Percentiles rank a stretch among this genome's conserved stretches.
Evolutionary conservation across 2,888 invertebrate genomes (phyloP).

Genomic region (Carcina quercana): DNA sequence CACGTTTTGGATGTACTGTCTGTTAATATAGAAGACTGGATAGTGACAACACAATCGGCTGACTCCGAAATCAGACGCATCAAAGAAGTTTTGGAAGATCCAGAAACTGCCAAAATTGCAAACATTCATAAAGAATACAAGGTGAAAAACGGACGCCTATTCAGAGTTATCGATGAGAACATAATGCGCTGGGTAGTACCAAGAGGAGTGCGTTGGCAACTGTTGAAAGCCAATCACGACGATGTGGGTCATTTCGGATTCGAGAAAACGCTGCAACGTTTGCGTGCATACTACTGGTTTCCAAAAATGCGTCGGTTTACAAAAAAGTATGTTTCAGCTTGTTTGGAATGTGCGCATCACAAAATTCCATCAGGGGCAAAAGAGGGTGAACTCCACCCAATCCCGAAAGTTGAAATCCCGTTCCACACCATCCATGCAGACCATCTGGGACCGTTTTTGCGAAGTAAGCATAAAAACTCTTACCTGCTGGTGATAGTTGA

Average conservation of each 20-base stretch:
- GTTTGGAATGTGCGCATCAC: slow-evolving; percentile 17
- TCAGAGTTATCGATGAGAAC: slow-evolving; percentile 8
- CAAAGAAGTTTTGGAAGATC: slow-evolving; percentile 10
- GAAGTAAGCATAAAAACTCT: slow-evolving; percentile 8
- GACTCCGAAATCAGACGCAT: slow-evolving; percentile 13
- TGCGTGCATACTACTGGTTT: slow-evolving; percentile 17
- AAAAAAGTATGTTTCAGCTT: slow-evolving; percentile 14
- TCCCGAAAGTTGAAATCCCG: slow-evolving; percentile 12
- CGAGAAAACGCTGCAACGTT: slow-evolving; percentile 18
- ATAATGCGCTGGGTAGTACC: slow-evolving; percentile 21
- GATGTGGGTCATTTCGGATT: slow-evolving; percentile 20
- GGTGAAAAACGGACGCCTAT: slow-evolving; percentile 14
- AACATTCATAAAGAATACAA: slow-evolving; percentile 12
- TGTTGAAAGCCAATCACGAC: slow-evolving; percentile 28
- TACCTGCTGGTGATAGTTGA: slow-evolving; percentile 14
- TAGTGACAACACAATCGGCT: slow-evolving; percentile 11
- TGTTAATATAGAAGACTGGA: slow-evolving; percentile 5
- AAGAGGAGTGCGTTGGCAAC: slow-evolving; percentile 18
- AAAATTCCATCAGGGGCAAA: slow-evolving; percentile 13
- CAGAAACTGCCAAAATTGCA: slow-evolving; percentile 3
- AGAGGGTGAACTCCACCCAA: slow-evolving; percentile 15
- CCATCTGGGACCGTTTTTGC: slow-evolving; percentile 13
- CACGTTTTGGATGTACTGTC: neutral
- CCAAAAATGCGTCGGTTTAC: slow-evolving; percentile 14
- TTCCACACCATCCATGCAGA: slow-evolving; percentile 21